Percentiles rank a stretch among this genome's conserved stretches.
phyloP scores from a whole-genome alignment of 35 echinoderm and acorn worm genomes.

The Strongylocentrotus purpuratus region DNA sequence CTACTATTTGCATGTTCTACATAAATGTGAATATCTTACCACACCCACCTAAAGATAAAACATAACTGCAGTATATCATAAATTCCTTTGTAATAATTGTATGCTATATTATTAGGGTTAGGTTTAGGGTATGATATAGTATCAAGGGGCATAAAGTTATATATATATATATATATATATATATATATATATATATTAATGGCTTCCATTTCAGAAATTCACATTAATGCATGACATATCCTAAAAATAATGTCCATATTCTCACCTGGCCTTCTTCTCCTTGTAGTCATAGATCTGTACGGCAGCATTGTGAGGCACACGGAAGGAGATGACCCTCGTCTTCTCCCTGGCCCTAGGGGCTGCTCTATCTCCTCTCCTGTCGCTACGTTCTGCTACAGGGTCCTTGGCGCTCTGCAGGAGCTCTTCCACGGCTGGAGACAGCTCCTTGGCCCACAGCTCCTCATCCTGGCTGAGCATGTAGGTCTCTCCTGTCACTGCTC shows the following conservation, averaged over 20 bases:
- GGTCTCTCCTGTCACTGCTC: slow-evolving; percentile 88
- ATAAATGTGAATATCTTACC: no score
- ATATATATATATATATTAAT: no score
- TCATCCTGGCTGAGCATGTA: slow-evolving; percentile 99
- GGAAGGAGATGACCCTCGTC: slow-evolving; percentile 81
- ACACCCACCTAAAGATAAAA: no score
- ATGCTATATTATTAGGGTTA: no score
- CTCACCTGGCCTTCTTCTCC: slow-evolving; percentile 98
- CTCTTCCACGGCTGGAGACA: slow-evolving; percentile 89
- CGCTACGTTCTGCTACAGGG: slow-evolving; percentile 90
- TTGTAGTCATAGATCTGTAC: slow-evolving; percentile 99
- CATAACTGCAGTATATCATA: no score
- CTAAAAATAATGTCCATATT: neutral
- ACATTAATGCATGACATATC: neutral
- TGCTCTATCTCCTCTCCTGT: slow-evolving; percentile 38
- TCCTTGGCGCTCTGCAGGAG: slow-evolving; percentile 82
- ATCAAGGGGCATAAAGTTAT: neutral
- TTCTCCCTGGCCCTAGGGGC: slow-evolving; percentile 68
- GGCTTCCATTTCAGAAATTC: neutral
- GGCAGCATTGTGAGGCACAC: slow-evolving; percentile 90
- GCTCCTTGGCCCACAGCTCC: slow-evolving; percentile 96
- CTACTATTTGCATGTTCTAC: no score
- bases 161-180: no score
- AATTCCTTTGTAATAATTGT: no score
- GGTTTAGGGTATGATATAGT: neutral